A percentile compares a stretch with the other conserved stretches of the same genome.
Conservation (phyloP, 2,113 vertebrate species). For the Passer montanus region DNA sequence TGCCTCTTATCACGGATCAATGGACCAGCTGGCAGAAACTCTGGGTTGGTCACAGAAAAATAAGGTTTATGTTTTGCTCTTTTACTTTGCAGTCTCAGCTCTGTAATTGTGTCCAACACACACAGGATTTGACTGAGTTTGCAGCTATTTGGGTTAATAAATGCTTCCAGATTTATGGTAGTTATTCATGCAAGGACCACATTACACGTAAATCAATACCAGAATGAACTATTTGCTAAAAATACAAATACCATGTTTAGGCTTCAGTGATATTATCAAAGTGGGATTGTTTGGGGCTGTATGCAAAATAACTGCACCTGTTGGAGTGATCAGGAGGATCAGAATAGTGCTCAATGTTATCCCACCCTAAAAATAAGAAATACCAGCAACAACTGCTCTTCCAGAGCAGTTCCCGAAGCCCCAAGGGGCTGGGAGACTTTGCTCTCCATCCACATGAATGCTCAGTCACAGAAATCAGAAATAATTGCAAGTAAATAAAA, state of each 20-base stretch:
- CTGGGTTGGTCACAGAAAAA: neutral
- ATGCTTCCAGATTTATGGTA: conserved; percentile 25
- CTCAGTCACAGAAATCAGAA: neutral
- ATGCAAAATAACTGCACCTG: conserved; percentile 18
- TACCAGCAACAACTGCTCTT: neutral
- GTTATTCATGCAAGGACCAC: conserved; percentile 48
- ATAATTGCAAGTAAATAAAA: conserved; percentile 5
- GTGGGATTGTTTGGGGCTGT: neutral
- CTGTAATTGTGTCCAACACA: neutral
- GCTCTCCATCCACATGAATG: neutral
- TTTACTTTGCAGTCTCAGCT: neutral
- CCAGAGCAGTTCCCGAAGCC: neutral
- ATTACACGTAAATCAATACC: conserved; percentile 56
- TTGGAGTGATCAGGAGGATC: neutral
- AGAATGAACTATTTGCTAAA: conserved; percentile 67
- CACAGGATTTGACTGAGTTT: conserved; percentile 40
- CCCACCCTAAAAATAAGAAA: neutral
- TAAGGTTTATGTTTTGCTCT: neutral
- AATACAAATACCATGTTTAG: conserved; percentile 53
- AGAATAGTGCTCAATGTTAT: neutral
- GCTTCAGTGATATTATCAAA: neutral
- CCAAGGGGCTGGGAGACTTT: neutral
- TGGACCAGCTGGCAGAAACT: neutral
- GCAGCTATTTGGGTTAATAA: conserved; percentile 22
- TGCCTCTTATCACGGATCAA: neutral